Evolutionary conservation across 92 coral and sea anemone species (phyloP).

Genomic region (Paramuricea clavata): DNA sequence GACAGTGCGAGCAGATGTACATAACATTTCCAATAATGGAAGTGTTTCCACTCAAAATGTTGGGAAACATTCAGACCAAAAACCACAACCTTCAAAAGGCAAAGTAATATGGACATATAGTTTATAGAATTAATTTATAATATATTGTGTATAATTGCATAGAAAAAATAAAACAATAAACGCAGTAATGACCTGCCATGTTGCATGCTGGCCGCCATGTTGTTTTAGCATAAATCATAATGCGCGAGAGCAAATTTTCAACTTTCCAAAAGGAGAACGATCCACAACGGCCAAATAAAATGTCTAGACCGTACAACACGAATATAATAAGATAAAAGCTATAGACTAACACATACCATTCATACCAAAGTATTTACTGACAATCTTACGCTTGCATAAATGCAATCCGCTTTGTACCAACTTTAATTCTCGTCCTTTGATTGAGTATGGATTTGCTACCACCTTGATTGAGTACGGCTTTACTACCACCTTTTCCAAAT

Average conservation of each 20-base stretch:
- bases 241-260: not conserved
- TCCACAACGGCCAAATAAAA: no score
- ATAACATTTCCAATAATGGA: not conserved
- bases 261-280: not conserved
- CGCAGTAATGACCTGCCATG: not conserved
- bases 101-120: constrained; percentile 41
- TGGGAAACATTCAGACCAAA: not conserved
- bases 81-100: not conserved
- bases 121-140: not conserved
- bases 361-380: not conserved
- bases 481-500: constrained; percentile 4
- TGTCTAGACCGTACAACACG: no score
- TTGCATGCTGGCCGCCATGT: not conserved
- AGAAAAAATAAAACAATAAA: constrained; percentile 2
- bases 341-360: not conserved
- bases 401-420: constrained; percentile 12
- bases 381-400: constrained; percentile 24
- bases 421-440: constrained; percentile 42
- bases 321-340: not conserved
- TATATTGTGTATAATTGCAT: not conserved
- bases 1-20: constrained; percentile 39
- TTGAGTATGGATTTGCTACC: constrained; percentile 8
- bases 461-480: constrained; percentile 22
- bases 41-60: not conserved
- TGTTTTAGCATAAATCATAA: not conserved